Evolutionary conservation across 2,888 invertebrate species (phyloP), one percentile per base, ranked within the genome.

Genomic region (Thecocarcelia acutangulata): DNA sequence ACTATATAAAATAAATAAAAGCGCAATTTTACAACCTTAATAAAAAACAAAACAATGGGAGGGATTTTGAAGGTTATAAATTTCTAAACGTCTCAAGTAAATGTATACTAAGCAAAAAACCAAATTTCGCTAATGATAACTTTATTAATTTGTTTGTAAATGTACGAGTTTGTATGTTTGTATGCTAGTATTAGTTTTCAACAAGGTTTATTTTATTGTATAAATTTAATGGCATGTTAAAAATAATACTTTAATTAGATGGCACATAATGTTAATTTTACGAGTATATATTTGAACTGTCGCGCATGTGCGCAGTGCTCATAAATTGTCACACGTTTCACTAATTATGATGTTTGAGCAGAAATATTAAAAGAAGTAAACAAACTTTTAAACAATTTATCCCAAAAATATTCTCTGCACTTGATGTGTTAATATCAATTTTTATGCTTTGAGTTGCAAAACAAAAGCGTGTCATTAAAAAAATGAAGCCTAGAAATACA

Each of bases 251-350:
- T 58, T 76, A 81, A 76, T 73, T 76, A 68, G 66, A 76, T 63
- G 72, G 64, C 76, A 76, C 46, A 68, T 44, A 61, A 76, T 63
- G 46, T 63, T 76, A 69, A 77, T 72, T 74, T 56, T 48, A 61
- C 28, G n/a, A n/a, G 28, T 40, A 61, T 48, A 40, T 52, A 37
- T 63, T 66, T 28, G 8, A 56, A 11, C 33, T 24, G 21, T 13
- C 37, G 58, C 44, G 77, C 73, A 73, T 73, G 77, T 59, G 69
- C 59, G 44, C 70, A 8, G 46, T 0, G 9, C 46, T 73, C 15
- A 52, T 50, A 59, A 58, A 76, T 17, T 81, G 69, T 50, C 69
- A 66, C 81, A 81, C 77, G 77, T 69, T 68, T 37, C 9, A 2
- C 37, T 73, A 79, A 79, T 61, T 79, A 68, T 46, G 24, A 15